Evolutionary conservation across 2,797 vertebrate species (phyloP), one percentile per base, ranked within the genome.

Genomic region (Rhabdophis nuchalis): DNA sequence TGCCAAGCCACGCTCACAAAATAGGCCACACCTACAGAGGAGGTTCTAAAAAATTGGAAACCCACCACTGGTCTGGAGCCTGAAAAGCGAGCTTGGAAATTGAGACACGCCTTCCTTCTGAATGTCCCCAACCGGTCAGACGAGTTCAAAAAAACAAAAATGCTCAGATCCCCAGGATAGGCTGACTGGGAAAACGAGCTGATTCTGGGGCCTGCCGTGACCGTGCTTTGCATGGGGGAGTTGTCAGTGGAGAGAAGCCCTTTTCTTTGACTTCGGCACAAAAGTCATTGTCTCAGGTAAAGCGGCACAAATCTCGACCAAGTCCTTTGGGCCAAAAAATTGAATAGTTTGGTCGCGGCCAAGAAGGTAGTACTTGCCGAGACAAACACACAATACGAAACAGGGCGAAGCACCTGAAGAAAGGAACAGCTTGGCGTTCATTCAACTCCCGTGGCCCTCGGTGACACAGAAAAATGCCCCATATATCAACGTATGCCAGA

Each of bases 351-450:
- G 4, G 72, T 8, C 14, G 1, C 64, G 32, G 16, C n/a, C 64
- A 32, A 32, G 5, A 72, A 72, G 64, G 16, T 41, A 41, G 16
- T 41, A 41, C 6, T 4, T 20, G 1, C 68, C 2, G 18, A 72
- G 16, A 1, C 0, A 5, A 12, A 29, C n/a, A n/a, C n/a, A 29
- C 27, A 10, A 61, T n/a, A 0, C 4, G n/a, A 3, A 68, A 32
- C 1, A 23, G 18, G 72, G 36, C 3, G 7, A 41, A 77, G 18
- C 9, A 1, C 11, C 41, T 77, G 20, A 77, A 77, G 72, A 77
- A 77, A 41, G 9, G 36, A 36, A 36, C 32, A 36, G 16, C 16
- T 77, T 77, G 16, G 18, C 18, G 7, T 36, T 72, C 64, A 32
- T 72, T 72, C 8, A 18, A 72, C n/a, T 16, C 14, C 23, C 57